Percentiles rank a stretch among this genome's conserved stretches.
Conservation (phyloP, 2,888 invertebrate species). For the Leptinotarsa tumamoca region DNA sequence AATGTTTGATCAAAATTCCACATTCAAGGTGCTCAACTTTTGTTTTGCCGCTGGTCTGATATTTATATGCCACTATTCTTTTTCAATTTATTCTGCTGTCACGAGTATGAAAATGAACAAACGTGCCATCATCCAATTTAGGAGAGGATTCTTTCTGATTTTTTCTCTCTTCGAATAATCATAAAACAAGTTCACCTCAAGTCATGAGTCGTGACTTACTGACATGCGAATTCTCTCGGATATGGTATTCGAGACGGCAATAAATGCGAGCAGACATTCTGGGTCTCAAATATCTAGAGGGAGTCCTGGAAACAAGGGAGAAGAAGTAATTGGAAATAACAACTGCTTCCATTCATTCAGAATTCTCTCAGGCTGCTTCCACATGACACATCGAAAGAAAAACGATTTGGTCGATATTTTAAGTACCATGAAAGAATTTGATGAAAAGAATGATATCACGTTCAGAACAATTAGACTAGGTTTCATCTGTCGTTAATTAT, state of each 20-base stretch:
- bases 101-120: too few relatives aligned
- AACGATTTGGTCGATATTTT: background rate
- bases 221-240: background rate
- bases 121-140: too few relatives aligned
- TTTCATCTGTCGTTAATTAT: too few relatives aligned
- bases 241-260: background rate
- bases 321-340: constrained; percentile 1
- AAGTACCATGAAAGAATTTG: background rate
- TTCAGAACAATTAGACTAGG: too few relatives aligned
- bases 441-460: background rate
- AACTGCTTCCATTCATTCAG: background rate
- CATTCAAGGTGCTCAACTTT: too few relatives aligned
- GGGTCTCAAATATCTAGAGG: background rate
- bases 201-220: background rate
- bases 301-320: background rate
- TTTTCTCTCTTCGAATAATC: too few relatives aligned
- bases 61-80: too few relatives aligned
- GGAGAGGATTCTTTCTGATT: too few relatives aligned
- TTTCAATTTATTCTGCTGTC: too few relatives aligned
- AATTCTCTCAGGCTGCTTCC: background rate
- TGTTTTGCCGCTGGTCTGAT: too few relatives aligned
- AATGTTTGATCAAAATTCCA: too few relatives aligned
- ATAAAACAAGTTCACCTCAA: background rate
- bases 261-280: background rate
- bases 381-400: background rate